Base-by-base conservation (phyloP, 1,140 invertebrate species). In the Orchesella cincta region DNA sequence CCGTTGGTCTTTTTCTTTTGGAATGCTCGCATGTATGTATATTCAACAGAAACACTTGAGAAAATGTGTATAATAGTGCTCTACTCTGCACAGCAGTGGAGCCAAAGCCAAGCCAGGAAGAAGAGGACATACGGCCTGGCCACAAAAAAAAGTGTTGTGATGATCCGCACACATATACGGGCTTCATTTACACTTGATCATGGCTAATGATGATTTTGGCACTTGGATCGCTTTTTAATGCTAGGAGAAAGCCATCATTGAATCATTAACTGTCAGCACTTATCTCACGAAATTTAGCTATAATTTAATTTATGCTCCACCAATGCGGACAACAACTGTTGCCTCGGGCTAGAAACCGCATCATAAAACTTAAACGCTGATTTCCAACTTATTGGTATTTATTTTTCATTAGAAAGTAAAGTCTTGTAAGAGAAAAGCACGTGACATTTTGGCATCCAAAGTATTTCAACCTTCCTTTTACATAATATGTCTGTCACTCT, bases 191-290 rank as follows among this genome's bases (percentile, higher is more conserved):
- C 62, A 67, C 33, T 67, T 31, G 26, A 31, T 67, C 62, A 67
- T 14, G 62, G 62, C 23, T 67, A 33, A 23, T 67, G 33, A 67
- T 67, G 31, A 67, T 29, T 67, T 67, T 33, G 29, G 62, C 62
- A 67, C 62, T 67, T 67, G 62, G 33, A 33, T 67, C 26, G 29
- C 26, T 67, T 67, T 67, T 67, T 67, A 67, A 67, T 67, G 62
- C 12, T 33, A 31, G 62, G 33, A 67, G 54, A 67, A 67, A 33
- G 62, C 33, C 26, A 67, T 67, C 62, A 29, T 67, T 67, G 14
- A 67, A 29, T 67, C 62, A 33, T 29, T 67, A 67, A 67, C 62
- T 67, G 62, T 67, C 62, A 67, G 62, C 62, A 67, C 62, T 67
- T 29, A 67, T 67, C 26, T 26, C 62, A 67, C 62, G 62, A 67